Base-by-base conservation (phyloP, 2,888 invertebrate species). In the Caenorhabditis wallacei region DNA sequence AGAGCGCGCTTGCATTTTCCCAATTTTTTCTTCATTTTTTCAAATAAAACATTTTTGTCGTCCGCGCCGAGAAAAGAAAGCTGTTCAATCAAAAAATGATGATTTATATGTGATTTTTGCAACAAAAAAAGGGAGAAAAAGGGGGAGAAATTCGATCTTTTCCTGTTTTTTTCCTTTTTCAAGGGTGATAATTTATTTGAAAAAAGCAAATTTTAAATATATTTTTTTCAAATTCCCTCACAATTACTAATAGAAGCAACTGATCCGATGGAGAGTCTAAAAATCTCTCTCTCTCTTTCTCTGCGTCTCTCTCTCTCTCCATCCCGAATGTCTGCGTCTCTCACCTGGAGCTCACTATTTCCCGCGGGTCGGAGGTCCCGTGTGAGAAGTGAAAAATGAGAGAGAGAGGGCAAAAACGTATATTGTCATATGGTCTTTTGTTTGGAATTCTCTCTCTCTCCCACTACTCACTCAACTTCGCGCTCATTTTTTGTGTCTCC, bases 351-450 rank as follows among this genome's bases (percentile, higher is more conserved):
- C 68, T 26, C 61, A 69, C 69, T 69, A 69, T 69, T 63, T 78
- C 11, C 35, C 30, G 11, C 8, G 20, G 2, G 43, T 43, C 26
- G 35, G 43, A 24, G 30, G 78, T 63, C 63, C 63, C 69, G 69
- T 69, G 69, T 78, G 78, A 78, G 69, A 78, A 78, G 61, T 69
- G 61, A 63, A 57, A 59, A 40, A 20, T 5, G 22, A 46, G 22
- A 51, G 43, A 51, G 46, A 53, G 57, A 57, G 46, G 54, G 54
- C 53, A 43, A 54, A 74, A 74, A 75, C 66, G 66, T 76, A 76
- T 76, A 76, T 78, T 78, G 78, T 78, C 78, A 78, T 78, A 78
- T 80, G 72, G 72, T 68, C 71, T 72, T 69, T 78, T 78, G 72
- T 80, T 72, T 72, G 68, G 80, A 80, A 80, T 68, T 80, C 76